phyloP scores from a whole-genome alignment of 1,140 invertebrate species.

The Belonocnema kinseyi region DNA sequence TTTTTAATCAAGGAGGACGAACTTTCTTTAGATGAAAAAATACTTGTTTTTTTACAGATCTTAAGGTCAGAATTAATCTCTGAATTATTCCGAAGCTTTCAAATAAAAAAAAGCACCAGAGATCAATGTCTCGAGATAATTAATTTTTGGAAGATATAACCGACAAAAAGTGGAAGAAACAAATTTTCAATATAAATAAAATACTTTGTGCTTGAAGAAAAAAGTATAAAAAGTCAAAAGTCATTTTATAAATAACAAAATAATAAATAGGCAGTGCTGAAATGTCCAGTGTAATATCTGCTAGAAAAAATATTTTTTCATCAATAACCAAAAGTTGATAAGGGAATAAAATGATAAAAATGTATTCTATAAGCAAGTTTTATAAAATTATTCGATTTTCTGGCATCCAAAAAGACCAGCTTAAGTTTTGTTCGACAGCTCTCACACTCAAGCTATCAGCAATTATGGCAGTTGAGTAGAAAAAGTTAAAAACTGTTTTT shows the following conservation, averaged over 20 bases:
- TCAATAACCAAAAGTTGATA: neutral
- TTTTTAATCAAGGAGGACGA: too few species aligned
- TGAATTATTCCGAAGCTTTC: too few species aligned
- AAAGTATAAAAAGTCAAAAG: neutral
- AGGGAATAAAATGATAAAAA: too few species aligned
- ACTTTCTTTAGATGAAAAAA: slow-evolving; percentile 9
- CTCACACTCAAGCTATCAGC: neutral
- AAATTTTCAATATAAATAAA: neutral
- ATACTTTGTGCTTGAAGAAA: neutral
- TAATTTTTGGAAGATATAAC: neutral
- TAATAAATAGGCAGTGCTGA: slow-evolving; percentile 13
- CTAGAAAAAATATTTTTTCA: slow-evolving; percentile 13
- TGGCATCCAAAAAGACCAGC: too few species aligned
- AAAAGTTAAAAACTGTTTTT: slow-evolving; percentile 18
- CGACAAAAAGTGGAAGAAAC: neutral
- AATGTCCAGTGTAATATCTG: neutral
- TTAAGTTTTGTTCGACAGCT: slow-evolving; percentile 9
- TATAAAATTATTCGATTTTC: too few species aligned
- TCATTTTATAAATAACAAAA: neutral
- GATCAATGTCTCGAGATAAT: too few species aligned
- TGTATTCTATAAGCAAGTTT: too few species aligned
- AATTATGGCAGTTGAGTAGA: neutral
- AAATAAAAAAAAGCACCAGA: too few species aligned
- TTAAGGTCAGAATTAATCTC: too few species aligned
- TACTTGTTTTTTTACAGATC: neutral